Percentiles rank a stretch among this genome's conserved stretches.
Conservation (phyloP, 2,797 vertebrate species). For the Pipistrellus pipistrellus region DNA sequence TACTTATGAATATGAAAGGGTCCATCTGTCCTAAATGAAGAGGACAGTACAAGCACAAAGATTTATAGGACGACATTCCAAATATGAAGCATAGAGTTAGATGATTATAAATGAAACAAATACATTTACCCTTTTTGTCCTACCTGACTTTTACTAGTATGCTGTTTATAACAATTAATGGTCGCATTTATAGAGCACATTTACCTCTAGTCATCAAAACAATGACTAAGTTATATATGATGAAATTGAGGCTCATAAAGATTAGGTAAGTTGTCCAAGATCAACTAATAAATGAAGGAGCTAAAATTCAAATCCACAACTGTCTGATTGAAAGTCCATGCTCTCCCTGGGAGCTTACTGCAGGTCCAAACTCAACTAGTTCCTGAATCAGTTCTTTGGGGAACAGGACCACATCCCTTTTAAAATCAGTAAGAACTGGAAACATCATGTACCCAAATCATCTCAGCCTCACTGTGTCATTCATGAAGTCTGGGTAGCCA, state of each 20-base stretch:
- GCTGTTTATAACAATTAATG: not conserved
- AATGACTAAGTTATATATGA: not conserved
- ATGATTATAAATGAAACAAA: not conserved
- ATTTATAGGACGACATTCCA: not conserved
- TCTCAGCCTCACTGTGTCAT: not conserved
- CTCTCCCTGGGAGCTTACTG: not conserved
- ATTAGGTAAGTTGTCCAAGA: not conserved
- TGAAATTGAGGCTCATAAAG: no score
- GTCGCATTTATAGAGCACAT: not conserved
- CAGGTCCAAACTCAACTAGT: not conserved
- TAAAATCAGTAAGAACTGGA: not conserved
- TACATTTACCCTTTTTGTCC: not conserved
- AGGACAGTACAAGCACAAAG: not conserved
- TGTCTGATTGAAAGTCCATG: not conserved
- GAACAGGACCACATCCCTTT: accelerated
- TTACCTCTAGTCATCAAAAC: not conserved
- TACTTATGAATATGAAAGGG: not conserved
- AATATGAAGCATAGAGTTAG: not conserved
- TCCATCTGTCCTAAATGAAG: not conserved
- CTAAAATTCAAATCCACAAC: not conserved
- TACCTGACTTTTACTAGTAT: not conserved
- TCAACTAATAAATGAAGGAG: not conserved
- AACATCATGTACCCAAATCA: not conserved
- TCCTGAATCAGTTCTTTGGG: not conserved
- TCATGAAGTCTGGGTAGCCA: not conserved